Evolutionary conservation across 2,888 invertebrate species (phyloP).

Genomic region (Rhorus exstirpatorius): DNA sequence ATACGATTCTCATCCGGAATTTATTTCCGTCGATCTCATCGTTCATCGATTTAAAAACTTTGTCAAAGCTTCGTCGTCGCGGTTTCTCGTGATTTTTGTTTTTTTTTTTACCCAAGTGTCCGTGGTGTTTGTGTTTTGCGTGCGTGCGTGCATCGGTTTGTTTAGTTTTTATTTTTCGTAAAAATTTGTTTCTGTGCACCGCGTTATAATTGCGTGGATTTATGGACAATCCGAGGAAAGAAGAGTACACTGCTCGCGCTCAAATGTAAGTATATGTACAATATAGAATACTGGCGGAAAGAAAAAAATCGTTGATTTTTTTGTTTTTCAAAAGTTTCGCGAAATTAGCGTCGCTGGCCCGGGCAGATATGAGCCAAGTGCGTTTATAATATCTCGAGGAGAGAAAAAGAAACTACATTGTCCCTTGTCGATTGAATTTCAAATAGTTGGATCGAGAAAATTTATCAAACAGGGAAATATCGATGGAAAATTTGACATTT

Average conservation of each 20-base stretch:
- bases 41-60: not conserved
- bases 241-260: not conserved
- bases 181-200: conserved; percentile 37
- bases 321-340: not conserved
- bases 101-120: conserved; percentile 22
- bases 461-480: conserved; percentile 61
- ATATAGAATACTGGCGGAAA: too few species aligned
- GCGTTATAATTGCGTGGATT: conserved; percentile 58
- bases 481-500: not conserved
- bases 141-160: too few species aligned
- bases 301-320: not conserved
- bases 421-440: too few species aligned
- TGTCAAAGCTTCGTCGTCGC: not conserved
- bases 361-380: too few species aligned
- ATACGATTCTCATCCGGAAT: not conserved
- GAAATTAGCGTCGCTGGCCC: too few species aligned
- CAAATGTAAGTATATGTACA: conserved; percentile 55
- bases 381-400: too few species aligned
- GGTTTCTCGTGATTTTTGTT: conserved; percentile 53
- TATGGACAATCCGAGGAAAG: conserved; percentile 38
- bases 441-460: not conserved
- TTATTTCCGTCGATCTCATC: conserved; percentile 30
- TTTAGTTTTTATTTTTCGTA: conserved; percentile 25
- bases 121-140: conserved; percentile 42
- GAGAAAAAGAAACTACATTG: too few species aligned